Conservation (phyloP, 2,888 invertebrate genomes). For the Zaprionus obscuricornis region DNA sequence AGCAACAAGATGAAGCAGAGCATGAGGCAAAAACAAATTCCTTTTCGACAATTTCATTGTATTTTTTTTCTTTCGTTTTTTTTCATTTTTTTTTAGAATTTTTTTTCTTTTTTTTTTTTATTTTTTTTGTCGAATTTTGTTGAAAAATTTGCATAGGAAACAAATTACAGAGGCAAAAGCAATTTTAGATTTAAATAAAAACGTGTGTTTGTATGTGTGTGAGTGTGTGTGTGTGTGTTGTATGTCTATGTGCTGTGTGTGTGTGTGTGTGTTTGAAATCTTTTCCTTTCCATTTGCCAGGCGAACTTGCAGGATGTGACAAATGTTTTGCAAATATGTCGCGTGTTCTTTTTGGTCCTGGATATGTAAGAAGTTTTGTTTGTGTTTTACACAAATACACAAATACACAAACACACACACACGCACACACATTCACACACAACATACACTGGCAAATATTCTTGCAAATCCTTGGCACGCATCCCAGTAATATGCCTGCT, state of each 20-base stretch:
- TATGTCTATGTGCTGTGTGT: too few relatives aligned
- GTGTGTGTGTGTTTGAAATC: slow-evolving; percentile 30
- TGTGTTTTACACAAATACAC: slow-evolving; percentile 26
- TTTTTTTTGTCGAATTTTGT: slow-evolving; percentile 5
- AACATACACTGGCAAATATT: slow-evolving; percentile 47
- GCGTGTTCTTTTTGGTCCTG: slow-evolving; percentile 41
- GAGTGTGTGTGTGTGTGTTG: slow-evolving; percentile 6
- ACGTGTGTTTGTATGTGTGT: background rate
- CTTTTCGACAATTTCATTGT: slow-evolving; percentile 7
- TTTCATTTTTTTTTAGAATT: slow-evolving; percentile 9
- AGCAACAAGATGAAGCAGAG: too few relatives aligned
- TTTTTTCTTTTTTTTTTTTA: slow-evolving; percentile 2
- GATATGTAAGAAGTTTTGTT: slow-evolving; percentile 10
- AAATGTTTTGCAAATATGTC: slow-evolving; percentile 70
- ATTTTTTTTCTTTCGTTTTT: slow-evolving; percentile 4
- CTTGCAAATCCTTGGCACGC: slow-evolving; percentile 51
- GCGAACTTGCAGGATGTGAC: slow-evolving; percentile 57
- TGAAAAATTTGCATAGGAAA: slow-evolving; percentile 62
- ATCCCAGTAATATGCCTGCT: slow-evolving; percentile 25
- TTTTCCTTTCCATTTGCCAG: slow-evolving; percentile 57
- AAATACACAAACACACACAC: slow-evolving; percentile 15
- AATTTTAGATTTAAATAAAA: slow-evolving; percentile 65
- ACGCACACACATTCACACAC: slow-evolving; percentile 10
- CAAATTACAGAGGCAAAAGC: slow-evolving; percentile 66
- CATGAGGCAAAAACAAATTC: background rate